Evolutionary conservation across 2,797 vertebrate species (phyloP).

Genomic region (Pitangus sulphuratus): DNA sequence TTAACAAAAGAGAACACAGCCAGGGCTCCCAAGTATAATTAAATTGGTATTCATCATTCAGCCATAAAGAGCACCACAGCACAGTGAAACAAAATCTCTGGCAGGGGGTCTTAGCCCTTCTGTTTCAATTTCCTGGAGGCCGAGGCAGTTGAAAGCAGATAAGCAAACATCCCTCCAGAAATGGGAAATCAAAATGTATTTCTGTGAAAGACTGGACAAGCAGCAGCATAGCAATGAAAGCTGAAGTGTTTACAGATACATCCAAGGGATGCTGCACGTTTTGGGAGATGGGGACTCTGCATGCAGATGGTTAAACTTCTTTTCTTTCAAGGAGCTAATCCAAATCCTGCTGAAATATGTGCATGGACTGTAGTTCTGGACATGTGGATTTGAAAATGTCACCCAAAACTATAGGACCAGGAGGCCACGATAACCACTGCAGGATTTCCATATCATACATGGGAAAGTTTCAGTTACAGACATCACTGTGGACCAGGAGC

Average conservation of each 20-base stretch:
- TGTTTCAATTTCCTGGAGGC: constrained; percentile 40
- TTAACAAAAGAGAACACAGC: constrained; percentile 37
- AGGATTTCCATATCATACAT: background rate
- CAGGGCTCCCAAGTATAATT: constrained; percentile 31
- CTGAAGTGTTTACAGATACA: background rate
- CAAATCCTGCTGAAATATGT: background rate
- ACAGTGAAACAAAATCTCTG: constrained; percentile 7
- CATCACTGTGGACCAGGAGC: background rate
- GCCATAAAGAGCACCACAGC: background rate
- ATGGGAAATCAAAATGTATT: background rate
- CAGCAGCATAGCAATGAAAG: background rate
- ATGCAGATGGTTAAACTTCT: background rate
- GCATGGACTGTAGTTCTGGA: background rate
- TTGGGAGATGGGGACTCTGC: background rate
- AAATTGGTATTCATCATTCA: constrained; percentile 42
- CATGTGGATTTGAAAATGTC: background rate
- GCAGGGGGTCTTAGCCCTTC: constrained; percentile 7
- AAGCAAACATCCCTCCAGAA: constrained; percentile 22
- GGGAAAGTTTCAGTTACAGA: background rate
- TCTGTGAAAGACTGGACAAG: background rate
- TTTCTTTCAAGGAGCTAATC: background rate
- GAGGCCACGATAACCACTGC: background rate
- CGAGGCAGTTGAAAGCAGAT: constrained; percentile 1
- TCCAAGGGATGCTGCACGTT: background rate
- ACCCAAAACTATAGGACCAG: background rate